Base-by-base conservation (phyloP, 2,888 invertebrate species). In the Orchesellides sinensis region DNA sequence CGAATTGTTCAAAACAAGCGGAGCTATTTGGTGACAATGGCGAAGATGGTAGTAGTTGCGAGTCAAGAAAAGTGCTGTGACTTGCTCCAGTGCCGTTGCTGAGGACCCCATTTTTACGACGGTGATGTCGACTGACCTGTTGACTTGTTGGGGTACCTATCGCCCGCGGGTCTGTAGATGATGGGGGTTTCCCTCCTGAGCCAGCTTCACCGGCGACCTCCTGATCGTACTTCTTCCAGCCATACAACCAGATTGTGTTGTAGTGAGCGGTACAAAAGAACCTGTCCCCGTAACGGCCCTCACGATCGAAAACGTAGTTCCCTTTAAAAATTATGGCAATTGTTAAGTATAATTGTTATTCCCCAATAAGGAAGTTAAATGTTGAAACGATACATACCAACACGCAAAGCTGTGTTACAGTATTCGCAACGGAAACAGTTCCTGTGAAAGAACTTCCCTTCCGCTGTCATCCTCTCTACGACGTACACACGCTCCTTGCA, bases 341-440 rank as follows among this genome's bases (percentile, higher is more conserved):
- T n/a, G n/a, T n/a, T n/a, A n/a, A n/a, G n/a, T n/a, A n/a, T n/a
- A n/a, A n/a, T n/a, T n/a, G n/a, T n/a, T n/a, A n/a, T n/a, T n/a
- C n/a, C n/a, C n/a, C n/a, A n/a, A n/a, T n/a, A n/a, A n/a, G n/a
- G n/a, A n/a, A n/a, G n/a, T n/a, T n/a, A n/a, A n/a, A n/a, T n/a
- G n/a, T n/a, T n/a, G 21, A 35, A 69, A 73, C 59, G 12, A 25
- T 25, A 81, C 89, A 87, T 90, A 91, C 95, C 95, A 59, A 97
- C 93, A 61, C 97, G 92, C 59, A 98, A 92, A 83, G 94, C 94
- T 3, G 95, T 93, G 89, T 94, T 94, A 91, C 98, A 98, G 90
- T 96, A 96, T 90, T 97, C 95, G 91, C 98, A 98, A 84, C 96
- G 94, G 91, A 98, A 96, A 91, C 98, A 98, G 56, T 95, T 95